Conservation (phyloP, 2,113 vertebrate genomes). For the Epinephelus fuscoguttatus region DNA sequence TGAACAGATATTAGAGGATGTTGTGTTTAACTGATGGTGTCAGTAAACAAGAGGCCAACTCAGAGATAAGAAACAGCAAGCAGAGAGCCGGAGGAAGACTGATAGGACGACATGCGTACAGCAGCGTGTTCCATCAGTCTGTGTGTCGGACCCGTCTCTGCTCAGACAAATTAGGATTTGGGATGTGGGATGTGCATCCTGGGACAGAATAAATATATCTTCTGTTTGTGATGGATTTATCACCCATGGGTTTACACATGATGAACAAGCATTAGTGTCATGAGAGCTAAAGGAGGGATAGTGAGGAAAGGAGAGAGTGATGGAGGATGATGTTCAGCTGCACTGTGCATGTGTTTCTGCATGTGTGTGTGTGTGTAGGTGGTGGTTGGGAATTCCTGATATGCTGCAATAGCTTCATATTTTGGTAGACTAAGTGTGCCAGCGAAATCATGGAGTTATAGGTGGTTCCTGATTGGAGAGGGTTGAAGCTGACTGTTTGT, state of each 20-base stretch:
- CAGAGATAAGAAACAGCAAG: conserved; percentile 88
- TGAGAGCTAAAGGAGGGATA: conserved; percentile 31
- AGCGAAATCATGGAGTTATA: neutral
- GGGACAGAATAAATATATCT: conserved; percentile 92
- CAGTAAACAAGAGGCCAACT: conserved; percentile 75
- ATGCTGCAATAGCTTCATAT: neutral
- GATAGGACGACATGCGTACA: conserved; percentile 91
- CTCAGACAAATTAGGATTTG: conserved; percentile 93
- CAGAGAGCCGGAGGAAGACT: conserved; percentile 88
- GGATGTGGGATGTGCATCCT: conserved; percentile 84
- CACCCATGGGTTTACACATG: conserved; percentile 92
- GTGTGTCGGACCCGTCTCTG: conserved; percentile 87
- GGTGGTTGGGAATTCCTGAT: neutral
- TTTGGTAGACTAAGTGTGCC: neutral
- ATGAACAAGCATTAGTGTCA: conserved; percentile 93
- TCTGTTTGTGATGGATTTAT: conserved; percentile 92
- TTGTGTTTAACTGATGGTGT: conserved; percentile 78
- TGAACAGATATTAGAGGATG: conserved; percentile 66
- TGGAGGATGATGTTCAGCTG: conserved; percentile 4
- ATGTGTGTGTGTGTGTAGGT: neutral
- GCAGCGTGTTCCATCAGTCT: conserved; percentile 89
- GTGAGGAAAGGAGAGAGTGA: conserved; percentile 1
- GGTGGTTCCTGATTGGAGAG: neutral
- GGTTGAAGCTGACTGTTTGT: neutral
- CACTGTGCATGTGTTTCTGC: neutral